Base-by-base conservation (phyloP, 2,113 vertebrate genomes). In the Sander lucioperca region DNA sequence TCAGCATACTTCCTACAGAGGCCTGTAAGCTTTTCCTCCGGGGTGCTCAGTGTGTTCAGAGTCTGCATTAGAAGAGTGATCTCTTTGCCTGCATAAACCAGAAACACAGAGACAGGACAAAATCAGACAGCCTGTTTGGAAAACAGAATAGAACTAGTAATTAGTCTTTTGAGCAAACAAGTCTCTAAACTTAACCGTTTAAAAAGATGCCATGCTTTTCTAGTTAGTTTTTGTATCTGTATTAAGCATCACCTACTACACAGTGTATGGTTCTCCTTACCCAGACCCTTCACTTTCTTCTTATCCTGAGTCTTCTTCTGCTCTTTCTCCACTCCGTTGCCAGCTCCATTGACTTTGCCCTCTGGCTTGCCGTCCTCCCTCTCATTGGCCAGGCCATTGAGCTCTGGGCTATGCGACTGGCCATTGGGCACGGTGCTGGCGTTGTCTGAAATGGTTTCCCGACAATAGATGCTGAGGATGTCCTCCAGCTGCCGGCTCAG, bases 1-100 rank as follows among this genome's bases (percentile, higher is more conserved):
- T 99, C 98, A n/a, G 98, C 98, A 9, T 99, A 99, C 93, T 99
- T 99, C 95, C 97, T 99, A 94, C 98, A 99, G 47, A 99, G 95
- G 0, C 98, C 98, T 21, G 96, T 94, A 1, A 99, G 95, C 30
- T 99, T 99, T 89, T 99, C 98, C 86, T 99, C 98, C 0, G 98
- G 97, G 0, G 98, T 99, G 92, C 98, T 99, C 91, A 99, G 94
- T 0, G 98, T 99, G 94, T 99, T 99, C 76, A 99, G 86, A 0
- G 98, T 99, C 95, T 99, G 98, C 98, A 99, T 99, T 87, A 99
- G 94, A 73, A 99, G 92, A 0, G 98, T 99, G 93, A 99, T 99
- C 86, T 99, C 98, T 91, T 99, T 99, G 23, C 98, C 98, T 99
- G 87, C 14, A 89, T 0, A 43, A 58, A 72, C 12, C 61, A 54